Evolutionary conservation across 2,113 vertebrate genomes (phyloP).

Genomic region (Ranitomeya variabilis): DNA sequence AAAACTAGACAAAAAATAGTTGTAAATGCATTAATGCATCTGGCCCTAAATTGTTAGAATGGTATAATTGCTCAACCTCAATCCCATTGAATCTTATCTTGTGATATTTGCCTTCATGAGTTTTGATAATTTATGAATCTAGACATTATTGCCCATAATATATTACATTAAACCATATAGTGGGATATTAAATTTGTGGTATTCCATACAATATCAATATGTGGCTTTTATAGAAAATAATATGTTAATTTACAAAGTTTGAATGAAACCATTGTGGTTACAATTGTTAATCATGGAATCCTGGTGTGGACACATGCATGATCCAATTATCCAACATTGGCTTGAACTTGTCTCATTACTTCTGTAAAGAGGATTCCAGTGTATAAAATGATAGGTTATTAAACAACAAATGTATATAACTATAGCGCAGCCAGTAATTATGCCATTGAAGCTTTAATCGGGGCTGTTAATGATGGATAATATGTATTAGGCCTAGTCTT

Average conservation of each 20-base stretch:
- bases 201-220: background rate
- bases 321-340: background rate
- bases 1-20: no score
- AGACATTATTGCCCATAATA: no score
- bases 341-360: background rate
- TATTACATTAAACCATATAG: no score
- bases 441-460: conserved; percentile 32
- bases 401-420: conserved; percentile 11
- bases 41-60: no score
- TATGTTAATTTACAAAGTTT: background rate
- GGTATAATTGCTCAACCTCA: no score
- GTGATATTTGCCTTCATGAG: no score
- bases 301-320: background rate
- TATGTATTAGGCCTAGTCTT: conserved; percentile 5
- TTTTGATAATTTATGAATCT: no score
- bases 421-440: conserved; percentile 11
- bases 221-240: background rate
- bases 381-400: conserved; percentile 25
- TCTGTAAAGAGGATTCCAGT: conserved; percentile 6
- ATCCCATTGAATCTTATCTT: no score
- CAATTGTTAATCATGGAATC: background rate
- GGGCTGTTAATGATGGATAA: conserved; percentile 17
- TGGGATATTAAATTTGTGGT: no score
- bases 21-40: no score
- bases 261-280: background rate